Evolutionary conservation across 2,113 vertebrate species (phyloP), one percentile per base, ranked within the genome.

Genomic region (Syrmaticus mikado): DNA sequence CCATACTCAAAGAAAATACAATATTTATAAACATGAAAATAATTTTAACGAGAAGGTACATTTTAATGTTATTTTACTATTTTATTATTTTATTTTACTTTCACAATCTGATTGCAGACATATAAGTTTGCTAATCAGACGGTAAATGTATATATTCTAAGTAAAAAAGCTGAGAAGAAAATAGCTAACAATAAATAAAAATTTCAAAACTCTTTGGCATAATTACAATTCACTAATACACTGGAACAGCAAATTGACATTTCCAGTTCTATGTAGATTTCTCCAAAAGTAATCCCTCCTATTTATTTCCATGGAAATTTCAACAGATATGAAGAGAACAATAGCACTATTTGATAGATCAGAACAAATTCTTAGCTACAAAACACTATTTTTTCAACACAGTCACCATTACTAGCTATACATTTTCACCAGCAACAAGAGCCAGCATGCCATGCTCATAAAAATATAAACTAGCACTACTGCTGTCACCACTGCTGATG

Each of bases 81-180:
- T 38, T 55, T 30, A 55, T 61, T 62, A 62, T 61, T 38, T 36
- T 61, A 25, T 62, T 62, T 62, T 62, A 17, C 17, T 93, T 72
- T 22, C 18, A 22, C 45, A 0, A 15, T 61, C 4, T 30, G 8
- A 10, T 38, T 38, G 3, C 2, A 76, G 9, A 1, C 3, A 30
- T 25, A 3, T 4, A 19, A 1, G 45, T 52, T 36, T 74, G 52
- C 38, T 19, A 53, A 71, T 40, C 3, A 46, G 1, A 38, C 0
- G 40, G 3, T 2, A 46, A 2, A 11, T 10, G 1, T 5, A 9
- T 70, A 40, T 41, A 8, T 86, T 79, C 57, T 65, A 65, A 82
- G 13, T 24, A 53, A 73, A 76, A 7, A 4, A 46, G 3, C 2
- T 36, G 11, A 22, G 24, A 3, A 67, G 60, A 66, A 38, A 2